Percentiles rank a stretch among this genome's conserved stretches.
phyloP scores from a whole-genome alignment of 2,113 vertebrate species.

The Nibea coibor region DNA sequence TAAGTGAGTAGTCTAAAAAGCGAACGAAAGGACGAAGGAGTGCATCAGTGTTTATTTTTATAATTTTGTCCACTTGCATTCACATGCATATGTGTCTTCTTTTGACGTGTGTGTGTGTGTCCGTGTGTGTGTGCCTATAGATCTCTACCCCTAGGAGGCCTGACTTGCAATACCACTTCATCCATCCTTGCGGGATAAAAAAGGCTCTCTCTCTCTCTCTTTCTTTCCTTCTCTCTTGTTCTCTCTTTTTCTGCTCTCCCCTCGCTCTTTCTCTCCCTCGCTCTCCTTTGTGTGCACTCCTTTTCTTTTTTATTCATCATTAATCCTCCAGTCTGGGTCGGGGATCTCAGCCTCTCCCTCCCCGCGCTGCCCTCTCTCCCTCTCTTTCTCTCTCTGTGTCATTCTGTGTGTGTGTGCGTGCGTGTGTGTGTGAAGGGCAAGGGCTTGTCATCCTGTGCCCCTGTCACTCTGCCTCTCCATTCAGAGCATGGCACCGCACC shows the following conservation, averaged over 20 bases:
- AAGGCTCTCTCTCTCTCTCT: slow-evolving; percentile 21
- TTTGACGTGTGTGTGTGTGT: slow-evolving; percentile 25
- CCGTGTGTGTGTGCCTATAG: slow-evolving; percentile 36
- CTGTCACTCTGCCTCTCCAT: slow-evolving; percentile 56
- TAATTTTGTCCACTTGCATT: slow-evolving; percentile 43
- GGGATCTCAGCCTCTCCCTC: slow-evolving; percentile 69
- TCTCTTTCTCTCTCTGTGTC: slow-evolving; percentile 14
- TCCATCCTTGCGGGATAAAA: slow-evolving; percentile 72
- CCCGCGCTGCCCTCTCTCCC: slow-evolving; percentile 59
- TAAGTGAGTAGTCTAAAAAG: slow-evolving; percentile 24
- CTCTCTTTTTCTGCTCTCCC: slow-evolving; percentile 2
- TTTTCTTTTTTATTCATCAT: slow-evolving; percentile 78
- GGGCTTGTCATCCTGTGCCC: slow-evolving; percentile 56
- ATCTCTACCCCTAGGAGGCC: slow-evolving; percentile 62
- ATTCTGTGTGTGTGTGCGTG: slow-evolving; percentile 30
- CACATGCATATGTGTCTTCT: slow-evolving; percentile 31
- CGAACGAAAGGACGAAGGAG: slow-evolving; percentile 34
- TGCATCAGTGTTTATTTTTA: slow-evolving; percentile 23
- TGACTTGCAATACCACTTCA: slow-evolving; percentile 72
- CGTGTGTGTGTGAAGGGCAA: slow-evolving; percentile 47
- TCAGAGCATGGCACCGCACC: slow-evolving; percentile 49
- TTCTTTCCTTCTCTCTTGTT: slow-evolving; percentile 50
- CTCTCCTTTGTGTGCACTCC: slow-evolving; percentile 67
- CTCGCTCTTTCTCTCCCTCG: slow-evolving; percentile 43
- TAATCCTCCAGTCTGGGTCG: slow-evolving; percentile 74